Evolutionary conservation across 2,113 vertebrate species (phyloP), one percentile per base, ranked within the genome.

Genomic region (Sturnus vulgaris): DNA sequence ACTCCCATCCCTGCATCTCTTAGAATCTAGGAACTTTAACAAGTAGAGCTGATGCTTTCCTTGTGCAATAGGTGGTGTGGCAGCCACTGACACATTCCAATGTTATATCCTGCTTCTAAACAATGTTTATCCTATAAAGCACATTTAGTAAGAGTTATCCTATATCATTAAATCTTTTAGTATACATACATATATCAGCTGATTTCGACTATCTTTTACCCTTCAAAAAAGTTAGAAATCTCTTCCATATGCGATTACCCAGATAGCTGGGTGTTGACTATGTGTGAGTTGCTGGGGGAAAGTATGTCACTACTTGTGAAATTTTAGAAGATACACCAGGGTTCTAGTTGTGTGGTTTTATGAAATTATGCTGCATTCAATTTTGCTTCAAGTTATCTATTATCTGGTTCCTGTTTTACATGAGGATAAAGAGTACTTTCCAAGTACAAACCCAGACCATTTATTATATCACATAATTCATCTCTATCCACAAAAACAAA

Each of bases 381-480:
- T 33, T 56, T 93, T 87, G 6, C 17, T 92, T 87, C 39, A 72
- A 70, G 59, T 37, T 40, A 65, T 76, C 61, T 71, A 40, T 65
- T 92, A 57, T 76, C 86, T 80, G 9, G 47, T 52, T 77, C 8
- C 37, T 69, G 18, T 46, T 78, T 35, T 53, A 57, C 19, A 13
- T 42, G 10, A 93, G 24, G 33, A 89, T 76, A 68, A 92, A 89
- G 73, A 65, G 5, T 61, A 47, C 25, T 92, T 73, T 91, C 61
- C 33, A 63, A 55, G 33, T 47, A 66, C 1, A 2, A 90, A 91
- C 82, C 3, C 30, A 72, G 46, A 71, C 8, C 31, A 39, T 70
- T 94, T 87, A 56, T 77, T 80, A 52, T 66, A 80, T 49, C 12
- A 55, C 85, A 72, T 55, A n/a, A 69, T 85, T 85, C 18, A 82